A percentile compares a stretch with the other conserved stretches of the same genome.
Evolutionary conservation across 1,140 invertebrate species (phyloP).

Genomic region (Wiebesia pumilae): DNA sequence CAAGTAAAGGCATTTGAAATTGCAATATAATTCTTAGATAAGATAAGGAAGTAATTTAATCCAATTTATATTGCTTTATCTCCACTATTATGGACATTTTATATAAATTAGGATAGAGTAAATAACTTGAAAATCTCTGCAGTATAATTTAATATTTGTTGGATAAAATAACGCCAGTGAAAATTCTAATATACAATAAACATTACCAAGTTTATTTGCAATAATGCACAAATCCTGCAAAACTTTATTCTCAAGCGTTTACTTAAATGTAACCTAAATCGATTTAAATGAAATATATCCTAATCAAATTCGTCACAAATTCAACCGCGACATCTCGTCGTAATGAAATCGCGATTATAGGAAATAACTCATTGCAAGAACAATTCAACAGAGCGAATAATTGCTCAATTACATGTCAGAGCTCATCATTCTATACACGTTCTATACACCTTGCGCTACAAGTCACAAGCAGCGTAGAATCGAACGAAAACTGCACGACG

Average conservation of each 20-base stretch:
- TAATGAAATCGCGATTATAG: background rate
- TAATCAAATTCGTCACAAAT: background rate
- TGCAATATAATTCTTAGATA: background rate
- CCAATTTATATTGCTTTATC: background rate
- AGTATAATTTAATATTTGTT: too few relatives aligned
- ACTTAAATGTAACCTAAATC: too few relatives aligned
- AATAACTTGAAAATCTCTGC: too few relatives aligned
- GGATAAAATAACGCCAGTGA: too few relatives aligned
- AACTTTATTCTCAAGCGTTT: too few relatives aligned
- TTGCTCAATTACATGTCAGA: conserved; percentile 1
- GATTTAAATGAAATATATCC: background rate
- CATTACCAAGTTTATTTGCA: too few relatives aligned
- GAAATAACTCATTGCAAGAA: background rate
- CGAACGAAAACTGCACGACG: conserved; percentile 11
- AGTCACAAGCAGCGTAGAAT: background rate
- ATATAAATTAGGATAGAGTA: too few relatives aligned
- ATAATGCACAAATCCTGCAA: too few relatives aligned
- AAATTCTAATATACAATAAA: too few relatives aligned
- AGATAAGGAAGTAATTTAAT: background rate
- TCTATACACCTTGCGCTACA: background rate
- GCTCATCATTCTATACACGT: background rate
- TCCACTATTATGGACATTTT: too few relatives aligned
- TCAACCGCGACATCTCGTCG: background rate
- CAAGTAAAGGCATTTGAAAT: background rate
- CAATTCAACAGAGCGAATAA: background rate